Evolutionary conservation across 92 coral and sea anemone genomes (phyloP).

Genomic region (Porites divaricata): DNA sequence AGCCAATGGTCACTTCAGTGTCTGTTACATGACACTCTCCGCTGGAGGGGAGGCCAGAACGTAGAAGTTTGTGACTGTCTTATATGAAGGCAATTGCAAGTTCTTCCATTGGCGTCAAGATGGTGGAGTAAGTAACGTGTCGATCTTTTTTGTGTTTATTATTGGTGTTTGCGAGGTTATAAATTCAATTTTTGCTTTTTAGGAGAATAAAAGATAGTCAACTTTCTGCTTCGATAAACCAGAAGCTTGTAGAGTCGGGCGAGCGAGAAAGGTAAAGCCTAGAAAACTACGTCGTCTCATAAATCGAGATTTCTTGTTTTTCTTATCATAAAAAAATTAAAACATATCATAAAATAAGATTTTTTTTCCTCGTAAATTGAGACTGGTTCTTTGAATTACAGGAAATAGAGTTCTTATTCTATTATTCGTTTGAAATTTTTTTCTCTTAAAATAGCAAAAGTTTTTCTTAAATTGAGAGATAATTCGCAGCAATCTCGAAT

Average conservation of each 20-base stretch:
- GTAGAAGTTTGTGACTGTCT: neutral
- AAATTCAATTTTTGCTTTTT: conserved; percentile 4
- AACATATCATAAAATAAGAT: too few species aligned
- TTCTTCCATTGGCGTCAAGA: conserved; percentile 16
- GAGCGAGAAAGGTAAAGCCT: conserved; percentile 87
- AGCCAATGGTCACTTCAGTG: neutral
- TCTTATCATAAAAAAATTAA: too few species aligned
- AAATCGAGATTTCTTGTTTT: too few species aligned
- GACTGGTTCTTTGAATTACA: too few species aligned
- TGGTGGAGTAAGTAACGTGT: conserved; percentile 69
- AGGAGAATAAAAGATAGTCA: conserved; percentile 79
- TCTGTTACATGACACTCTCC: neutral
- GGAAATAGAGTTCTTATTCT: too few species aligned
- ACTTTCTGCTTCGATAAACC: conserved; percentile 89
- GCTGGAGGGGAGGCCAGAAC: too few species aligned
- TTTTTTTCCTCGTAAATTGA: too few species aligned
- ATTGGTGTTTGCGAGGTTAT: neutral
- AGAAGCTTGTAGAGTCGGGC: conserved; percentile 90
- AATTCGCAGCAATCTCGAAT: too few species aligned
- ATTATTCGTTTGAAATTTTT: too few species aligned
- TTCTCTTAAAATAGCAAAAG: too few species aligned
- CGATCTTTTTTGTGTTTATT: neutral
- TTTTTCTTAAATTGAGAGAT: too few species aligned
- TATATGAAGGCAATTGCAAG: neutral
- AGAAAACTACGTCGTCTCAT: too few species aligned